phyloP scores from a whole-genome alignment of 92 coral and sea anemone species.

The Diadumene lineata region DNA sequence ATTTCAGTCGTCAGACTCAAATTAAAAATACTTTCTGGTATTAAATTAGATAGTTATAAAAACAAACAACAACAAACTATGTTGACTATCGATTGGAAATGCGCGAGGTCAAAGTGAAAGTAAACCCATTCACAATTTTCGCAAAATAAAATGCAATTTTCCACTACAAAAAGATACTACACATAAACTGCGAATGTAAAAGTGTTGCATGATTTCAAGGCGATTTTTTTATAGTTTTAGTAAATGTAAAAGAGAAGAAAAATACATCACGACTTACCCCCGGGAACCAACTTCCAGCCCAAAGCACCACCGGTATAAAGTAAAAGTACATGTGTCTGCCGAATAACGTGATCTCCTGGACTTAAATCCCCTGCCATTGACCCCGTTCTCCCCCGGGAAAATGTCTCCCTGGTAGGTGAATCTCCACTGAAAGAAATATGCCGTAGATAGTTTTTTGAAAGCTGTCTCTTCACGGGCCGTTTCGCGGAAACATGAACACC shows the following conservation, averaged over 20 bases:
- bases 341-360: conserved; percentile 32
- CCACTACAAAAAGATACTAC: no score
- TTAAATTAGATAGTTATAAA: no score
- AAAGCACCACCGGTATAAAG: conserved; percentile 86
- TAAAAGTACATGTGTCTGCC: conserved; percentile 54
- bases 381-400: conserved; percentile 18
- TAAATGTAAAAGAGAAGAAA: not conserved
- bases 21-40: no score
- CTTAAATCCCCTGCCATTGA: conserved; percentile 37
- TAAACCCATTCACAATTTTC: no score
- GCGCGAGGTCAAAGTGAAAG: no score
- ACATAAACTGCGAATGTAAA: not conserved
- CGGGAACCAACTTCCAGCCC: conserved; percentile 77
- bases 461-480: conserved; percentile 14
- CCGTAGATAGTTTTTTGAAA: conserved; percentile 14
- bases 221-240: not conserved
- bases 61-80: no score
- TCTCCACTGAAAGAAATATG: conserved; percentile 26
- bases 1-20: no score
- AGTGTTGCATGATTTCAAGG: no score
- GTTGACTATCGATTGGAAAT: no score
- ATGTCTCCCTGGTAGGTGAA: not conserved
- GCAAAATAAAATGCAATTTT: no score
- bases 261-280: conserved; percentile 39
- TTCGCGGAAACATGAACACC: not conserved